phyloP scores from a whole-genome alignment of 2,113 vertebrate genomes.

The Zosterops borbonicus region DNA sequence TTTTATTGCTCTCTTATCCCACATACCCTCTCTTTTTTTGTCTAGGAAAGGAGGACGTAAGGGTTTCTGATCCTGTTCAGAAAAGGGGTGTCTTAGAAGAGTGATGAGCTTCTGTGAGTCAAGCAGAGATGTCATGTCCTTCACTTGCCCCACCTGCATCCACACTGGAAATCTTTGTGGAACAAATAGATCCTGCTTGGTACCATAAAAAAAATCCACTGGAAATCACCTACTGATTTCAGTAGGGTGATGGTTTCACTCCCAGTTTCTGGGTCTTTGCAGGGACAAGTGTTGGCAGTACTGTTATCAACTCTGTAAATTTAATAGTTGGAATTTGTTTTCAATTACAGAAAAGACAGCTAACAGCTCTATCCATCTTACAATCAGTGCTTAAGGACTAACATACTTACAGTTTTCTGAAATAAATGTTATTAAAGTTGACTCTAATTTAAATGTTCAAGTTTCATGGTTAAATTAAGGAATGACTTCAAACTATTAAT shows the following conservation, averaged over 20 bases:
- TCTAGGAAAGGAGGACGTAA: background rate
- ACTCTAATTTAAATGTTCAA: conserved; percentile 7
- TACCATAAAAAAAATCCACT: background rate
- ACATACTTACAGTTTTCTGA: background rate
- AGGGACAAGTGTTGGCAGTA: background rate
- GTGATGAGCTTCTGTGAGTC: background rate
- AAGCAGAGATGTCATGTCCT: background rate
- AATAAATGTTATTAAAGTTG: conserved; percentile 15
- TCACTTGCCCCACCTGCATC: background rate
- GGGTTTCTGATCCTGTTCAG: background rate
- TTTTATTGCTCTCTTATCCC: background rate
- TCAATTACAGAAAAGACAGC: background rate
- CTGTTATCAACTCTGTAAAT: background rate
- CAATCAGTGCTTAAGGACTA: conserved; percentile 9
- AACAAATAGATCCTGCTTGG: background rate
- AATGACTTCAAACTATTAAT: conserved; percentile 54
- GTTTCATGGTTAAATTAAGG: conserved; percentile 38
- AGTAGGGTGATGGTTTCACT: background rate
- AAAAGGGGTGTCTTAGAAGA: background rate
- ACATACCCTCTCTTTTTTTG: background rate
- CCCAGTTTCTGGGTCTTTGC: background rate
- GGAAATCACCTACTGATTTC: background rate
- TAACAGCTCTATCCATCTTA: background rate
- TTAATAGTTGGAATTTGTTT: background rate
- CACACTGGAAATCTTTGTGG: background rate